These are phyloP conservation scores for Neodontobutis hainanensis DNA, from an alignment of 2,113 vertebrate genomes.

Conservation along the genomic window DNA sequence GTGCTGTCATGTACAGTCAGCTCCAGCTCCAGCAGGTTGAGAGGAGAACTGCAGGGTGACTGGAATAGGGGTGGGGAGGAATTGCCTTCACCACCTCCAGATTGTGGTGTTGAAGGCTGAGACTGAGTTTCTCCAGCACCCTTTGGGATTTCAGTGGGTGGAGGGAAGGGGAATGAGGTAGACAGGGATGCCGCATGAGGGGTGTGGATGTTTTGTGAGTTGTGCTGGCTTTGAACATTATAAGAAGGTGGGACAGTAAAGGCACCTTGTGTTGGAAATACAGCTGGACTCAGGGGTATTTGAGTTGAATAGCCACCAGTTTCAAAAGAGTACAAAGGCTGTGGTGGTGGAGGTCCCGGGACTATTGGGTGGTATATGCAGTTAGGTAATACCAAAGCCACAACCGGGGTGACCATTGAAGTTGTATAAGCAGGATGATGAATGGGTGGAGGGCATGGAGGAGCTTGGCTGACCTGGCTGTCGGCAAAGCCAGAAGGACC, in stretches of 20 bases:
- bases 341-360: conserved; percentile 63
- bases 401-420: conserved; percentile 82
- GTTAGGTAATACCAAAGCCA: conserved; percentile 88
- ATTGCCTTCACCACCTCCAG: conserved; percentile 68
- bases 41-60: conserved; percentile 92
- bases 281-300: conserved; percentile 29
- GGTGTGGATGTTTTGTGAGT: conserved; percentile 44
- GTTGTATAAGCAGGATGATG: conserved; percentile 75
- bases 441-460: conserved; percentile 59
- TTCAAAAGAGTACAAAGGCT: conserved; percentile 70
- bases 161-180: conserved; percentile 69
- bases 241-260: conserved; percentile 47
- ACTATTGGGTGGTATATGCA: conserved; percentile 80
- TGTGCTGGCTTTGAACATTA: conserved; percentile 55
- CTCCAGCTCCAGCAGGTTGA: conserved; percentile 93
- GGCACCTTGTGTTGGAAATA: conserved; percentile 43
- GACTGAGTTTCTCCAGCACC: conserved; percentile 64
- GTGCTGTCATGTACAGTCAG: conserved; percentile 71
- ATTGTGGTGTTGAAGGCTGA: conserved; percentile 81
- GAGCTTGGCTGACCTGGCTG: conserved; percentile 66
- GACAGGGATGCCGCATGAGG: conserved; percentile 50
- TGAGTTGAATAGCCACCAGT: conserved; percentile 65
- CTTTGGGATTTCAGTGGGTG: conserved; percentile 70
- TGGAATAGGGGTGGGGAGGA: conserved; percentile 86
- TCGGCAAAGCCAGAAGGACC: conserved; percentile 65